Base-by-base conservation (phyloP, 35 echinoderm and acorn worm species). In the Heliocidaris erythrogramma region DNA sequence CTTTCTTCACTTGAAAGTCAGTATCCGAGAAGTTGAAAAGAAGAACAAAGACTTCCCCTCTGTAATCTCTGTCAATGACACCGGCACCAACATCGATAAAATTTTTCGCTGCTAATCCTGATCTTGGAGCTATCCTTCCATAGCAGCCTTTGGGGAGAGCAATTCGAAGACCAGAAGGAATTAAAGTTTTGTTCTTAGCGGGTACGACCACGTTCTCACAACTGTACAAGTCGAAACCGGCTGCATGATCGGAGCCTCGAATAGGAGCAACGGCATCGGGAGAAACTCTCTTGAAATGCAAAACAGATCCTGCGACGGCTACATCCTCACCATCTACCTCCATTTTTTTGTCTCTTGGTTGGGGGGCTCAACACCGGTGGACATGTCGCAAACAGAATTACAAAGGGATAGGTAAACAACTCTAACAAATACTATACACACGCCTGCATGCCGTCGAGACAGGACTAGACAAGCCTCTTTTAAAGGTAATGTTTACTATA, bases 71-170 rank as follows among this genome's bases (percentile, higher is more conserved):
- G 86, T 99, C 98, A 13, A 99, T 99, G 2, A 99, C 98, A 49
- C 98, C 98, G 96, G 98, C 98, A 97, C 97, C 97, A 95, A 98
- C 97, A 96, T 98, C 97, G 89, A 98, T 97, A 31, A 96, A 97
- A 50, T 98, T 88, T 31, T 98, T 98, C 2, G 30, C 48, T 61
- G 97, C 95, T 21, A 98, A 84, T 30, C 97, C 97, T 21, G 97
- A 98, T 86, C 97, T 48, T 88, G 97, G 97, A 30, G 97, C 97
- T 10, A 98, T 93, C 86, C 97, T 95, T 13, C 97, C 97, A 93
- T 98, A 98, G 91, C 96, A 97, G 7, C 94, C 95, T 42, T 97
- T 95, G n/a, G 97, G 97, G 4, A 98, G 78, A 2, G 93, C 96
- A 42, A 98, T 95, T 47, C 60, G 47, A 13, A 98, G 49, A 24